Evolutionary conservation across 1,140 invertebrate species (phyloP).

Genomic region (Listronotus bonariensis): DNA sequence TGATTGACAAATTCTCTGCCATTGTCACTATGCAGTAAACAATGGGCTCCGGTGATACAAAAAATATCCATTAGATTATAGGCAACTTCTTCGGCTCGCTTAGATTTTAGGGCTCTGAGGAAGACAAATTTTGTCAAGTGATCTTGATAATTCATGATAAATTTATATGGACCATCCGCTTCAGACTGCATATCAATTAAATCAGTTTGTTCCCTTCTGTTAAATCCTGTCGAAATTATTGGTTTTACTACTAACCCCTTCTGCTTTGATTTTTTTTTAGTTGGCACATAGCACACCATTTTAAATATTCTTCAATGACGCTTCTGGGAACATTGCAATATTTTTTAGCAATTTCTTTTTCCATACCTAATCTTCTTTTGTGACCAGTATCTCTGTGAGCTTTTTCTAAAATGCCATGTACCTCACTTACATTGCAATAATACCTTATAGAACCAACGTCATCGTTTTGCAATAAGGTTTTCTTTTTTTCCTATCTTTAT

Average conservation of each 20-base stretch:
- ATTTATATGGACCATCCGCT: background rate
- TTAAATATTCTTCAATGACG: background rate
- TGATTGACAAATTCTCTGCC: slow-evolving; percentile 49
- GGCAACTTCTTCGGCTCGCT: slow-evolving; percentile 17
- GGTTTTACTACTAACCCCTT: slow-evolving; percentile 6
- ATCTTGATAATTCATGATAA: slow-evolving; percentile 27
- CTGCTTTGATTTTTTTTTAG: background rate
- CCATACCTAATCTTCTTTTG: too few relatives aligned
- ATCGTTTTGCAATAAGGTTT: too few relatives aligned
- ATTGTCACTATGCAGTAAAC: slow-evolving; percentile 52
- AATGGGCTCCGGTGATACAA: slow-evolving; percentile 48
- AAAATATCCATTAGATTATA: slow-evolving; percentile 47
- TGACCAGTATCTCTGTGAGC: too few relatives aligned
- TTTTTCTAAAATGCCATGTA: too few relatives aligned
- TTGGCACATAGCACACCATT: background rate
- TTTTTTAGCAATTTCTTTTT: too few relatives aligned
- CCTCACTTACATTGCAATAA: too few relatives aligned
- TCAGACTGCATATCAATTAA: slow-evolving; percentile 12
- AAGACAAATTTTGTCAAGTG: slow-evolving; percentile 23
- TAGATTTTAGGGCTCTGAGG: slow-evolving; percentile 4
- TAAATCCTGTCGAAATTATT: background rate
- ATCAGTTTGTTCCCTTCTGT: background rate
- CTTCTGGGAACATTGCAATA: too few relatives aligned
- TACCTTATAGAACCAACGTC: too few relatives aligned
- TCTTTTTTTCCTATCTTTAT: too few relatives aligned